Evolutionary conservation across 2,113 vertebrate species (phyloP).

Genomic region (Hypomesus transpacificus): DNA sequence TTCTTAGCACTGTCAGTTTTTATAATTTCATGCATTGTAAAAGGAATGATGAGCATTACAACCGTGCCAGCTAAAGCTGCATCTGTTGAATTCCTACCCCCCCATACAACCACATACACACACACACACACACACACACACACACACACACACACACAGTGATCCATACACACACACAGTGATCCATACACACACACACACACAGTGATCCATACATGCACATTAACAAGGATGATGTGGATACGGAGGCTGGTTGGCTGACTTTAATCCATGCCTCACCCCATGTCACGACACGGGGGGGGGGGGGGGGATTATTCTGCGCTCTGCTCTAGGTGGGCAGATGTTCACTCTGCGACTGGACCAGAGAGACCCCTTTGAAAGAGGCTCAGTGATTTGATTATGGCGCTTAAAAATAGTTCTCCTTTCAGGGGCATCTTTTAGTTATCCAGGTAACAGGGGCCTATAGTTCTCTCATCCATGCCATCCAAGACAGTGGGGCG

Average conservation of each 20-base stretch:
- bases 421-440: too few relatives aligned
- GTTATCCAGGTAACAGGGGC: too few relatives aligned
- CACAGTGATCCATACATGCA: background rate
- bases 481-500: too few relatives aligned
- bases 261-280: conserved; percentile 61
- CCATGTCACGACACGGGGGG: conserved; percentile 54
- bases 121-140: too few relatives aligned
- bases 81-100: conserved; percentile 37
- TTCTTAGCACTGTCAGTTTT: conserved; percentile 32
- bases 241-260: conserved; percentile 21
- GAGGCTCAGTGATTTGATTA: too few relatives aligned
- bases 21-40: conserved; percentile 31
- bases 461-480: too few relatives aligned
- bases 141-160: too few relatives aligned
- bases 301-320: conserved; percentile 38
- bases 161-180: conserved; percentile 5
- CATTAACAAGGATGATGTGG: conserved; percentile 31
- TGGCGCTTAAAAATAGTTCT: too few relatives aligned
- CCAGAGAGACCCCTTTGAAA: too few relatives aligned
- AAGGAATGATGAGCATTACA: conserved; percentile 28
- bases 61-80: conserved; percentile 27
- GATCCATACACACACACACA: too few relatives aligned
- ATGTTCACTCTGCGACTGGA: conserved; percentile 33
- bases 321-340: conserved; percentile 50
- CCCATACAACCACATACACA: too few relatives aligned